These are phyloP conservation scores for Macrotus californicus DNA, from an alignment of 2,113 vertebrate species.

Conservation along the genomic window DNA sequence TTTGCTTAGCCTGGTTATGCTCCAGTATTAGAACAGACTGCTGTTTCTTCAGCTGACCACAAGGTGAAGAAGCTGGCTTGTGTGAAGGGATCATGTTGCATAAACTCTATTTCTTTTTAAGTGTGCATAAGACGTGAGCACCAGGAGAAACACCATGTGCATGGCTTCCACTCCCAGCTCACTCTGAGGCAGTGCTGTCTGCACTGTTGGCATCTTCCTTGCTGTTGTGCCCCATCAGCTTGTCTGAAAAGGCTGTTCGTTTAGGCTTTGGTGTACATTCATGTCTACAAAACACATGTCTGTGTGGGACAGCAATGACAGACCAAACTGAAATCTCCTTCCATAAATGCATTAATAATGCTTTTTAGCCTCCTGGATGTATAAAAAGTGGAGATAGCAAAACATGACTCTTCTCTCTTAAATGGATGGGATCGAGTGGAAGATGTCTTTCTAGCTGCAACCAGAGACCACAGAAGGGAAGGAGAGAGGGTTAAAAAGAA, in stretches of 20 bases:
- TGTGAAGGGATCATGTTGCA: too few species aligned
- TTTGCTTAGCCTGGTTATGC: neutral
- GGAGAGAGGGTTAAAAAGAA: neutral
- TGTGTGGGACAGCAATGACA: neutral
- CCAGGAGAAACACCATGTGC: neutral
- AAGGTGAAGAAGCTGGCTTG: neutral
- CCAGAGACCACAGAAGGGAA: neutral
- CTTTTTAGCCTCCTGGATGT: neutral
- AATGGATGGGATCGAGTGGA: neutral
- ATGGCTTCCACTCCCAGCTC: neutral
- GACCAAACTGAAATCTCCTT: neutral
- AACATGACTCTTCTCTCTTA: neutral
- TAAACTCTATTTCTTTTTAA: neutral
- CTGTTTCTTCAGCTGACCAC: neutral
- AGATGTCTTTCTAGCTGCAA: neutral
- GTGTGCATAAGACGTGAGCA: neutral
- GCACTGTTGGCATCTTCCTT: neutral
- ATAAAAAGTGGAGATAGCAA: neutral
- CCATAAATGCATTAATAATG: neutral
- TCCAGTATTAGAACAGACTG: neutral
- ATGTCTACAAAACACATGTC: neutral
- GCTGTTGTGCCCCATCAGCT: too few species aligned
- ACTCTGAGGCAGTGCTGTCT: neutral
- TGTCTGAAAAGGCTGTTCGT: neutral
- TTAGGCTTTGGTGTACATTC: neutral